phyloP scores from a whole-genome alignment of 2,888 invertebrate genomes.

The Hylaea fasciaria region DNA sequence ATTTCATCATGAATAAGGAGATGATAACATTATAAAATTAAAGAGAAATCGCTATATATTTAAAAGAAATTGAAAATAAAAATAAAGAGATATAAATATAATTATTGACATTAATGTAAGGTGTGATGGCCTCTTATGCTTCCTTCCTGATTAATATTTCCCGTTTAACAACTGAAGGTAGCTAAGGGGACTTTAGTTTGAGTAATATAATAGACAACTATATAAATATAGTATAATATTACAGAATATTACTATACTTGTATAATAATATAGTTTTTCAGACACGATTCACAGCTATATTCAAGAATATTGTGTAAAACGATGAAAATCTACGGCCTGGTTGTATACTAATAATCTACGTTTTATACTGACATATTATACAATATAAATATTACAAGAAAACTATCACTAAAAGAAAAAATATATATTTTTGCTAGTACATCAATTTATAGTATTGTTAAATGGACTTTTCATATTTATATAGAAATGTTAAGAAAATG shows the following conservation, averaged over 20 bases:
- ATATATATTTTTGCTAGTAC: conserved; percentile 7
- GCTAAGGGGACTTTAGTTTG: conserved; percentile 15
- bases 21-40: conserved; percentile 13
- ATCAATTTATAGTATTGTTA: conserved; percentile 10
- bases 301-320: conserved; percentile 27
- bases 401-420: not conserved
- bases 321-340: conserved; percentile 11
- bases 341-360: conserved; percentile 5
- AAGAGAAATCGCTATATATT: not conserved
- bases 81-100: conserved; percentile 1
- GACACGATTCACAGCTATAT: conserved; percentile 25
- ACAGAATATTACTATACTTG: not conserved
- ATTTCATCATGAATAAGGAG: conserved; percentile 11
- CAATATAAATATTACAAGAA: not conserved
- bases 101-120: not conserved
- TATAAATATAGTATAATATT: conserved; percentile 1
- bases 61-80: not conserved
- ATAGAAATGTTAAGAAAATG: conserved; percentile 27
- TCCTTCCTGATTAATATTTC: conserved; percentile 20
- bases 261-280: conserved; percentile 1
- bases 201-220: not conserved
- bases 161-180: conserved; percentile 23
- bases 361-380: not conserved
- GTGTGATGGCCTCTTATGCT: conserved; percentile 16
- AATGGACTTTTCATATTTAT: conserved; percentile 21